A percentile compares a stretch with the other conserved stretches of the same genome.
Evolutionary conservation across 2,113 vertebrate species (phyloP).

Genomic region (Calidris pugnax): DNA sequence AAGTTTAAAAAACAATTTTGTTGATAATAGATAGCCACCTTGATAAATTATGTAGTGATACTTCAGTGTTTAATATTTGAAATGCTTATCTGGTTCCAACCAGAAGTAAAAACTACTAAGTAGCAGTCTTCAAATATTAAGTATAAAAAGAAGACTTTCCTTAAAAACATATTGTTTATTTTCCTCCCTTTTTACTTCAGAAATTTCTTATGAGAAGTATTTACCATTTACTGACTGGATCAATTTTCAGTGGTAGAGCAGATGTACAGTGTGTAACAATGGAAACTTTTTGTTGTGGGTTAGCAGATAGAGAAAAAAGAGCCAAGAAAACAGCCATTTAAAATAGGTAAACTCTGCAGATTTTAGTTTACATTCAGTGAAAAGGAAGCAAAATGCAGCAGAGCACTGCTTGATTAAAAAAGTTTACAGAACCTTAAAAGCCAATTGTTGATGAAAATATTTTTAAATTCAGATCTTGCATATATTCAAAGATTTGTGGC

Average conservation of each 20-base stretch:
- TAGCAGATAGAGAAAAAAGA: not conserved
- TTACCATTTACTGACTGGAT: not conserved
- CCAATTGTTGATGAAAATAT: not conserved
- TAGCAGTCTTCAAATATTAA: not conserved
- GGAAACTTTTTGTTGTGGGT: not conserved
- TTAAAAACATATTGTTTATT: not conserved
- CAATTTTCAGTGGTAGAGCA: not conserved
- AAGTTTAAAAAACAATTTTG: not conserved
- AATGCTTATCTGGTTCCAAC: not conserved
- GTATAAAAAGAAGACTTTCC: not conserved
- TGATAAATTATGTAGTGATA: not conserved
- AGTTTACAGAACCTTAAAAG: not conserved
- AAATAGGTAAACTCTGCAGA: not conserved
- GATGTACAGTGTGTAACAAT: rapidly evolving
- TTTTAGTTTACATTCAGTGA: not conserved
- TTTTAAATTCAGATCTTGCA: not conserved
- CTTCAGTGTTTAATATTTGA: not conserved
- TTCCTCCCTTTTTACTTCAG: not conserved
- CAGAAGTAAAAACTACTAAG: not conserved
- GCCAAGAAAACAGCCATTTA: not conserved
- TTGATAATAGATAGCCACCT: not conserved
- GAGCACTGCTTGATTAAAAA: not conserved
- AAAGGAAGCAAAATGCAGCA: not conserved
- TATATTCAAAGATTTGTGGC: not conserved
- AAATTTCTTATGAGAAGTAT: not conserved